Conservation (phyloP, 1,140 invertebrate species). For the Brachionus rubens region DNA sequence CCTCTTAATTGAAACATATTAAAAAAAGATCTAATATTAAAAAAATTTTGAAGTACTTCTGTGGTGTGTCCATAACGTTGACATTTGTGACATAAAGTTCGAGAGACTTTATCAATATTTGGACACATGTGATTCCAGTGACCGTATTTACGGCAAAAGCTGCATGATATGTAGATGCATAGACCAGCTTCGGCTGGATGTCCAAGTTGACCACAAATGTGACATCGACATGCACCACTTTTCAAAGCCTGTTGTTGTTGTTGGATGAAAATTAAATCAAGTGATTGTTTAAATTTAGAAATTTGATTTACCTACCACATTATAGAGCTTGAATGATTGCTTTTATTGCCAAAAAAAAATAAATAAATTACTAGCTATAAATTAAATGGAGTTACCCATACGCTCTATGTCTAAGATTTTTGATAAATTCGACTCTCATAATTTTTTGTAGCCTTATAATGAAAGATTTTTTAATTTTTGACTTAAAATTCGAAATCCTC, state of each 20-base stretch:
- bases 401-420: too few relatives aligned
- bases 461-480: too few relatives aligned
- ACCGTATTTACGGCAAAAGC: conserved; percentile 44
- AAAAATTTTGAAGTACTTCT: neutral
- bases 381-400: too few relatives aligned
- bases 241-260: conserved; percentile 12
- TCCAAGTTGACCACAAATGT: conserved; percentile 41
- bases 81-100: conserved; percentile 34
- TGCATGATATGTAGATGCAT: conserved; percentile 17
- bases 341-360: neutral
- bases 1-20: conserved; percentile 3
- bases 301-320: conserved; percentile 38
- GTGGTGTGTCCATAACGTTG: conserved; percentile 39
- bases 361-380: neutral
- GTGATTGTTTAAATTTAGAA: neutral
- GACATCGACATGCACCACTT: conserved; percentile 42
- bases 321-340: conserved; percentile 41
- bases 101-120: conserved; percentile 42
- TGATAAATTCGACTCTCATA: too few relatives aligned
- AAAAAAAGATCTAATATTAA: neutral
- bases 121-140: conserved; percentile 46
- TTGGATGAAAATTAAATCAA: neutral
- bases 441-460: too few relatives aligned
- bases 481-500: too few relatives aligned
- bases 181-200: conserved; percentile 42